These are phyloP conservation scores for Sciurus vulgaris DNA, from an alignment of 2,797 vertebrate species.

Conservation along the genomic window DNA sequence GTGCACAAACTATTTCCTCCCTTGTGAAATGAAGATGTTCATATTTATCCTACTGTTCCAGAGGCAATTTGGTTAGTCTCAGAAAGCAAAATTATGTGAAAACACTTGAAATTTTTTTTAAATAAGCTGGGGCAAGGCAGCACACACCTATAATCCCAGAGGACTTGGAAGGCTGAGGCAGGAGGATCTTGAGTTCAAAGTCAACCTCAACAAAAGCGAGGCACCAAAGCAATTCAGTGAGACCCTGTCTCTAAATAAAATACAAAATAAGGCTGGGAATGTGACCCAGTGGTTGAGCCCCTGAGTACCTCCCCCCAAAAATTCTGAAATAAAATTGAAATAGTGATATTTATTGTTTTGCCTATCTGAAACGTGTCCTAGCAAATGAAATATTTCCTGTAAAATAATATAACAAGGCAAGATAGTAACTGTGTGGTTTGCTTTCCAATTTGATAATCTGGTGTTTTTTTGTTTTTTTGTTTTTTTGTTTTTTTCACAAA, in stretches of 20 bases:
- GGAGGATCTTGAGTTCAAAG: too few relatives aligned
- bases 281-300: too few relatives aligned
- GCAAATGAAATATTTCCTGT: neutral
- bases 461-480: too few relatives aligned
- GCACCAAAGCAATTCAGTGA: too few relatives aligned
- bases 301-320: too few relatives aligned
- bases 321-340: neutral
- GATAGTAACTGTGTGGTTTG: neutral
- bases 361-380: neutral
- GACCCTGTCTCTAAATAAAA: too few relatives aligned
- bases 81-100: neutral
- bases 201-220: too few relatives aligned
- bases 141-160: too few relatives aligned
- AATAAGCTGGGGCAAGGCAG: neutral
- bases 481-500: neutral
- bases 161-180: too few relatives aligned
- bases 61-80: neutral
- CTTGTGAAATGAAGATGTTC: neutral
- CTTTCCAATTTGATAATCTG: neutral
- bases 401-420: neutral
- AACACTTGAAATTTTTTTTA: neutral
- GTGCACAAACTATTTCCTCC: neutral
- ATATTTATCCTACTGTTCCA: neutral
- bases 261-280: too few relatives aligned
- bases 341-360: neutral